Base-by-base conservation (phyloP, 1,140 invertebrate genomes). In the Achatina immaculata region DNA sequence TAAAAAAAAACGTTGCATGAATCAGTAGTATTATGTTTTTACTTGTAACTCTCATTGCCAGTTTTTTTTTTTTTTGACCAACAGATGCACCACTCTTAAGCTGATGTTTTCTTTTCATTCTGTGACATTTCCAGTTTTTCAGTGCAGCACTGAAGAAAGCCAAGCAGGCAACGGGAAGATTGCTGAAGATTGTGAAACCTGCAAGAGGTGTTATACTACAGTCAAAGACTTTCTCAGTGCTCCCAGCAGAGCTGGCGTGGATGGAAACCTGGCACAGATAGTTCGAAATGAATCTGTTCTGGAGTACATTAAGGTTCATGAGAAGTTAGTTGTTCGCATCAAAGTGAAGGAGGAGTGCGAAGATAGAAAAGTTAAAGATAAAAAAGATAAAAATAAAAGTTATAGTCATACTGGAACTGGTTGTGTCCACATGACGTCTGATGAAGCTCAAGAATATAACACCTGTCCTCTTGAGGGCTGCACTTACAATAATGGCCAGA, bases 241-340 rank as follows among this genome's bases (percentile, higher is more conserved):
- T 45, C 6, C 31, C 14, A n/a, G 21, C 24, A 43, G 19, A 42
- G 1, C 42, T 36, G 24, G 19, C 19, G 11, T 40, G 11, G 4
- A 16, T 6, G 16, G 19, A 45, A 3, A 31, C 1, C 28, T 72
- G 38, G 38, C 69, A 42, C 38, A 45, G 19, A 11, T 1, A 6
- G 19, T 72, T 28, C 16, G 42, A n/a, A 6, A 72, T 45, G n/a
- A 28, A 36, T 72, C 69, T 42, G 14, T 43, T 28, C 36, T 45
- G 2, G 69, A 72, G n/a, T 72, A 19, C 38, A 40, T 72, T n/a
- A 72, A 9, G 40, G 19, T 28, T 40, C 38, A 42, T 7, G 69
- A 72, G 69, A 72, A 72, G 42, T n/a, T 72, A 21, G 69, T 72
- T 9, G 69, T 72, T 4, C 69, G 40, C 19, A 36, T 72, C 19